A percentile compares a stretch with the other conserved stretches of the same genome.
Evolutionary conservation across 2,113 vertebrate species (phyloP).

Genomic region (Lophius piscatorius): DNA sequence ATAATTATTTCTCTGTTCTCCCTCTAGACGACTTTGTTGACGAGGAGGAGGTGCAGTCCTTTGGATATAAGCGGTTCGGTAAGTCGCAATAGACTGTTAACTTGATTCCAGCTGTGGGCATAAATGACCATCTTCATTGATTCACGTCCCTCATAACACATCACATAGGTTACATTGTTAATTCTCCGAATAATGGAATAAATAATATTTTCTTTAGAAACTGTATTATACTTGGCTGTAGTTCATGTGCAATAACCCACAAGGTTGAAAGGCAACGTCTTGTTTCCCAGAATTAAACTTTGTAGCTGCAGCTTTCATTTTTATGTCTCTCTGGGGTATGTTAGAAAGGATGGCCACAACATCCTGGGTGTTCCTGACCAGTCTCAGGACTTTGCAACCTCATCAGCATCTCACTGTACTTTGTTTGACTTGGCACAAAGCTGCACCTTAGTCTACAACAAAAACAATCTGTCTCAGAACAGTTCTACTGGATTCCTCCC

Average conservation of each 20-base stretch:
- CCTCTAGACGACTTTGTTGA: conserved; percentile 92
- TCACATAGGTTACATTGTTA: conserved; percentile 6
- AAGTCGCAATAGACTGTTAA: conserved; percentile 71
- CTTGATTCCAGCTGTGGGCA: conserved; percentile 17
- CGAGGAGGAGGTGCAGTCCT: conserved; percentile 98
- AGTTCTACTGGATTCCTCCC: neutral
- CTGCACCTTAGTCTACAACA: conserved; percentile 12
- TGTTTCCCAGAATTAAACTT: conserved; percentile 45
- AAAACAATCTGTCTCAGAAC: neutral
- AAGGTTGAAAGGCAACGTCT: conserved; percentile 30
- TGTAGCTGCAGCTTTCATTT: conserved; percentile 39
- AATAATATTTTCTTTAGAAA: conserved; percentile 11
- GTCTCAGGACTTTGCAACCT: conserved; percentile 27
- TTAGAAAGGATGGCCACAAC: conserved; percentile 24
- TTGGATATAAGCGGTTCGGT: conserved; percentile 98
- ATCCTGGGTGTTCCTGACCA: conserved; percentile 59
- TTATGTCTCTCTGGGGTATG: conserved; percentile 8
- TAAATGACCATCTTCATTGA: conserved; percentile 3
- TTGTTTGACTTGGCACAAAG: conserved; percentile 15
- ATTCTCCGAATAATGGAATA: neutral
- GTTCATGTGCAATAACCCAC: conserved; percentile 3
- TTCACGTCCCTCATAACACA: conserved; percentile 3
- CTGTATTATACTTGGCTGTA: conserved; percentile 23
- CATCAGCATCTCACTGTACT: conserved; percentile 24
- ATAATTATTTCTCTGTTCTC: conserved; percentile 4